Evolutionary conservation across 2,888 invertebrate species (phyloP).

Genomic region (Drosophila cognata): DNA sequence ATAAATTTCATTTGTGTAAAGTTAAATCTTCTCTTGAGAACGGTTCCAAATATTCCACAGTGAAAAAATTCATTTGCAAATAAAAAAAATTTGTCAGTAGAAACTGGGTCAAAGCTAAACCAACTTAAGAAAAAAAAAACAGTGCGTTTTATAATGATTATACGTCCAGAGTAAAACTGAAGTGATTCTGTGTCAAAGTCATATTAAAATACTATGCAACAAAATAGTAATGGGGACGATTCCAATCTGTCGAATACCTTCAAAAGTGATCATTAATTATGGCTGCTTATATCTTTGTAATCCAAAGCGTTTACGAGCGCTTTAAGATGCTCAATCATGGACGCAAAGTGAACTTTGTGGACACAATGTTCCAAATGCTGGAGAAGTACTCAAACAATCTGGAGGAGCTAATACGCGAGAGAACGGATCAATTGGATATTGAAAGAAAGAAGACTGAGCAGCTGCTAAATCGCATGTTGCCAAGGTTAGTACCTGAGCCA

Average conservation of each 20-base stretch:
- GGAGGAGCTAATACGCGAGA: constrained; percentile 95
- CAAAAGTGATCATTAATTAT: background rate
- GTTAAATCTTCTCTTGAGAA: background rate
- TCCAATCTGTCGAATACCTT: background rate
- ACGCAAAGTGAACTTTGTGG: constrained; percentile 96
- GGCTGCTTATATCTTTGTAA: background rate
- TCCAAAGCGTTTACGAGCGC: constrained; percentile 89
- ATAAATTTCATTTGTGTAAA: background rate
- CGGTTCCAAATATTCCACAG: fast-evolving
- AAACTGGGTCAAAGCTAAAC: background rate
- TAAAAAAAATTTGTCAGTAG: background rate
- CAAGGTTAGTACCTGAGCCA: constrained; percentile 86
- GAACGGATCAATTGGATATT: constrained; percentile 96
- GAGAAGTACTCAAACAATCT: constrained; percentile 98
- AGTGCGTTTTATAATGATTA: background rate
- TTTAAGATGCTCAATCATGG: constrained; percentile 97
- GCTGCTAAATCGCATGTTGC: constrained; percentile 94
- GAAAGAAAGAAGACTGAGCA: constrained; percentile 98
- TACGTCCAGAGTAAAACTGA: background rate
- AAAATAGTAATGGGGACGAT: background rate
- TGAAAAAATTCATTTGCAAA: background rate
- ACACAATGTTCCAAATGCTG: constrained; percentile 98
- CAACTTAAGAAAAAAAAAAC: background rate
- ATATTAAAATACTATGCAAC: background rate
- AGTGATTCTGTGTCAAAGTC: background rate